Base-by-base conservation (phyloP, 2,888 invertebrate genomes). In the Arrhopalites spinosus region DNA sequence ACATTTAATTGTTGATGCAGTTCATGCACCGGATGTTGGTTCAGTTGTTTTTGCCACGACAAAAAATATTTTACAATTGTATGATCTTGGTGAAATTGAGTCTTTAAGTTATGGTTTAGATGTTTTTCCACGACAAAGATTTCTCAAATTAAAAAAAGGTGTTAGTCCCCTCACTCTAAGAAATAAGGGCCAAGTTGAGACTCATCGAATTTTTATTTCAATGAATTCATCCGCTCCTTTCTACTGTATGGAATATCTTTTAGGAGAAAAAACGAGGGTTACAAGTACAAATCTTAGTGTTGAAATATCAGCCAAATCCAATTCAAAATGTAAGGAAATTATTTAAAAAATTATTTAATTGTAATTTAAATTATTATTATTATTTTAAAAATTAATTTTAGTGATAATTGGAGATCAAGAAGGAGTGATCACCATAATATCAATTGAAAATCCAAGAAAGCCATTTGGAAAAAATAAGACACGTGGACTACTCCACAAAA, bases 51-150 rank as follows among this genome's bases (percentile, higher is more conserved):
- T 78, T 71, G 75, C 77, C 1, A 81, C 82, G 13, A 80, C 80
- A 8, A 82, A 81, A 73, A 74, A 75, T 23, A 67, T 81, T 45
- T 70, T 82, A 1, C 80, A 81, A 45, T 81, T 80, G 78, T 79
- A 81, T 50, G 81, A 81, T 50, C 78, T 81, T 45, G 81, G 81
- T 20, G 81, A 79, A 70, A 80, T 81, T 53, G 78, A 79, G 63
- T 71, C 64, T 7, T 76, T 78, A 27, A 78, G 70, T 61, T 74
- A 80, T 72, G 82, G 82, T 1, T 47, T 82, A 59, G 80, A 79
- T 45, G 56, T 80, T 5, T 76, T 81, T 64, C 82, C 82, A n/a
- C 59, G 79, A 11, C 76, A 77, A 64, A 67, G 78, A 64, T 81
- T 79, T 63, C 67, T 78, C 30, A 66, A 66, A 17, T 53, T 82